Conservation (phyloP, 2,797 vertebrate species). For the Acrossocheilus wenchowensis region DNA sequence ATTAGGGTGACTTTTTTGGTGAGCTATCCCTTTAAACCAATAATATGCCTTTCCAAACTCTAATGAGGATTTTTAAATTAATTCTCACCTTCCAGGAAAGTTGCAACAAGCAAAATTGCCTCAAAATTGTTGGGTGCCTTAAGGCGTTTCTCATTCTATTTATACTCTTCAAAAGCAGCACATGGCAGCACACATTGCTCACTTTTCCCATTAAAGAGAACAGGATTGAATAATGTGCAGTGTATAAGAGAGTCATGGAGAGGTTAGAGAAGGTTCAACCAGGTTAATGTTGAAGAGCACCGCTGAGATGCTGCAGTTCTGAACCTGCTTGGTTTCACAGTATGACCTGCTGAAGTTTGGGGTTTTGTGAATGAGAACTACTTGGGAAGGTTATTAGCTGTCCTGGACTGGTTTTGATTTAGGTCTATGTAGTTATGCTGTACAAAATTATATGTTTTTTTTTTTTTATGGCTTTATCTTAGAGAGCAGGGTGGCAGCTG, state of each 20-base stretch:
- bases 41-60: slow-evolving; percentile 31
- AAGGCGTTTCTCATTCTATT: slow-evolving; percentile 31
- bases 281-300: slow-evolving; percentile 61
- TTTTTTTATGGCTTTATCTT: background rate
- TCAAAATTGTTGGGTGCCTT: slow-evolving; percentile 37
- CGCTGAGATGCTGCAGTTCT: slow-evolving; percentile 63
- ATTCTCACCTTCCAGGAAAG: slow-evolving; percentile 55
- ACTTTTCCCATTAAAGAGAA: slow-evolving; percentile 70
- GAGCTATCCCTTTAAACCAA: background rate
- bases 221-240: slow-evolving; percentile 68
- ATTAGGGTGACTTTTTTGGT: background rate
- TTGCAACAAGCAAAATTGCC: slow-evolving; percentile 47
- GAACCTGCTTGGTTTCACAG: background rate
- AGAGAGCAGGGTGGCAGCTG: no score
- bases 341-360: background rate
- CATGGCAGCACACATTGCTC: slow-evolving; percentile 61
- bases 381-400: background rate
- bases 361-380: background rate
- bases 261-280: slow-evolving; percentile 61
- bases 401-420: background rate
- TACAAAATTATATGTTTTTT: background rate
- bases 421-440: background rate
- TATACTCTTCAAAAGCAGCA: slow-evolving; percentile 66
- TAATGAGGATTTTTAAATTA: slow-evolving; percentile 51
- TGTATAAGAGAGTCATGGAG: slow-evolving; percentile 28